Conservation (phyloP, 2,113 vertebrate species). For the Phylloscopus trochiloides region DNA sequence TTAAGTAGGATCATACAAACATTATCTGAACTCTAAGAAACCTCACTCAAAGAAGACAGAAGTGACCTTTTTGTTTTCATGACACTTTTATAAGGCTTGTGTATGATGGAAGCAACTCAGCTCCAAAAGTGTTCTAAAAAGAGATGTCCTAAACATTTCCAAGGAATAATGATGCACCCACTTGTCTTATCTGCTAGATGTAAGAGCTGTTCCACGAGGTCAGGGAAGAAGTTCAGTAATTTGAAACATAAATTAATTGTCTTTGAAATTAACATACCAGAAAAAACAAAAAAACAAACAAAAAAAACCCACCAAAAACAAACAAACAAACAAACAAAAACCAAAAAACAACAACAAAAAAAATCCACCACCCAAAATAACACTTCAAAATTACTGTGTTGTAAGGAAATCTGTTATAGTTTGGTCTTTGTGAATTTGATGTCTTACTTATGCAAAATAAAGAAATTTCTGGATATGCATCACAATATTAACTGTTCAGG, state of each 20-base stretch:
- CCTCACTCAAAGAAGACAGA: not conserved
- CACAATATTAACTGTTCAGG: slow-evolving; percentile 19
- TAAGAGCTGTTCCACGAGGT: not conserved
- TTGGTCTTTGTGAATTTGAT: slow-evolving; percentile 52
- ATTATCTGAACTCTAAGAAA: not conserved
- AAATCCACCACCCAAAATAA: not conserved
- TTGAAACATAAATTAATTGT: not conserved
- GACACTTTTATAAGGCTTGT: not conserved
- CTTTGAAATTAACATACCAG: not conserved
- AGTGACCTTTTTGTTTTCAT: not conserved
- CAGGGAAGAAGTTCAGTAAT: not conserved
- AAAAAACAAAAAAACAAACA: not conserved
- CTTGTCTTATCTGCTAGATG: not conserved
- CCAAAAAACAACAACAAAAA: too few relatives aligned
- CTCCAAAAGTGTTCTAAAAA: not conserved
- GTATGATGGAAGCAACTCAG: not conserved
- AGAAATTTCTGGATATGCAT: slow-evolving; percentile 41
- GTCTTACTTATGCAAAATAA: slow-evolving; percentile 58
- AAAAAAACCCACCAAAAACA: too few relatives aligned
- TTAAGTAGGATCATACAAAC: not conserved
- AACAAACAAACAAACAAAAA: too few relatives aligned
- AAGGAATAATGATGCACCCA: not conserved
- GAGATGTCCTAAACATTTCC: not conserved
- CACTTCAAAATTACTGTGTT: slow-evolving; percentile 21
- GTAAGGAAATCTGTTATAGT: slow-evolving; percentile 36